Evolutionary conservation across 2,113 vertebrate species (phyloP).

Genomic region (Oxygymnocypris stewartii): DNA sequence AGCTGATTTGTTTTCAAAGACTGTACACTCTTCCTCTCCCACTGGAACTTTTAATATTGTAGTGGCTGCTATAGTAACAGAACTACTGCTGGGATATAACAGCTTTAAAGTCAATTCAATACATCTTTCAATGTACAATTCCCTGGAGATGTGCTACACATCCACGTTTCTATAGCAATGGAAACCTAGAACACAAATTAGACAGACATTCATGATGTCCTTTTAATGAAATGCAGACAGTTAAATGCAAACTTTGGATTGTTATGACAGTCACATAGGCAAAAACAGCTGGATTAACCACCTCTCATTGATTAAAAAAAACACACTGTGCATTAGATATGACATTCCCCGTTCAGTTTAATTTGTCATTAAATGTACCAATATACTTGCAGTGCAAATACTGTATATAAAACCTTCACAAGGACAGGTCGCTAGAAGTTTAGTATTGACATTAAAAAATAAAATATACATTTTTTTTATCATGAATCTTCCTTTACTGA

Average conservation of each 20-base stretch:
- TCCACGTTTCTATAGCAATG: neutral
- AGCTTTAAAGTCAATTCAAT: neutral
- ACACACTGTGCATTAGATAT: neutral
- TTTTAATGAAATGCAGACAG: constrained; percentile 21
- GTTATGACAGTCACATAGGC: neutral
- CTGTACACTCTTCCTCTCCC: neutral
- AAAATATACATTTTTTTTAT: neutral
- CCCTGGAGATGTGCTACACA: neutral
- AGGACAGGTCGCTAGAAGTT: neutral
- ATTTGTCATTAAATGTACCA: neutral
- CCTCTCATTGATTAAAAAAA: neutral
- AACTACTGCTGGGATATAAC: neutral
- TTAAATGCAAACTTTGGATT: neutral
- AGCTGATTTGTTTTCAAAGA: neutral
- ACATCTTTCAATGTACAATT: neutral
- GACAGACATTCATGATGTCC: neutral
- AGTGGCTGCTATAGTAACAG: constrained; percentile 3
- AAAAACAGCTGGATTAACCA: neutral
- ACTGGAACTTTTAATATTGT: neutral
- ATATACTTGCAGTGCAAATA: constrained; percentile 20
- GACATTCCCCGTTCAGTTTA: neutral
- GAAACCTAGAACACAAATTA: neutral
- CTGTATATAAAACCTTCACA: neutral
- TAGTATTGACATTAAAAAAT: neutral
- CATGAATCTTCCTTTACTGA: constrained; percentile 68